Percentiles rank a stretch among this genome's conserved stretches.
These are phyloP conservation scores for Cephalotes varians DNA, from an alignment of 2,888 invertebrate genomes.

Conservation along the genomic window DNA sequence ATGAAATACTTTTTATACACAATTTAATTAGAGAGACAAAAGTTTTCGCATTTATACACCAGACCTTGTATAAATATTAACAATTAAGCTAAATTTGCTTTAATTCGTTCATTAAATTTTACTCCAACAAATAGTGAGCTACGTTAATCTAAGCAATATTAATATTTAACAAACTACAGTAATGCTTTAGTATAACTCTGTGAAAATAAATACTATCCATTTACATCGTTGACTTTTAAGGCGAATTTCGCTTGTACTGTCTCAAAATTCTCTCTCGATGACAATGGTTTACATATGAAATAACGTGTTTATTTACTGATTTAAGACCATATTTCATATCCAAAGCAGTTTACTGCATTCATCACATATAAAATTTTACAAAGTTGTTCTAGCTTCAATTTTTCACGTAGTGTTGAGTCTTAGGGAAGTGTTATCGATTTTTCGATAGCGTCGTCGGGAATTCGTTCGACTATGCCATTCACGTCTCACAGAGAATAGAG, in stretches of 20 bases:
- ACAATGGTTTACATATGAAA: neutral
- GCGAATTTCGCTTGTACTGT: neutral
- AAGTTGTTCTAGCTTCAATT: neutral
- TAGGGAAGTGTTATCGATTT: conserved; percentile 3
- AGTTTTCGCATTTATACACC: neutral
- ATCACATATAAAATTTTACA: neutral
- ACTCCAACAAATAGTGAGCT: neutral
- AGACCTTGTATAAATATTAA: neutral
- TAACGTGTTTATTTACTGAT: neutral
- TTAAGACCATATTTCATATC: neutral
- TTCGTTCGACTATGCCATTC: neutral
- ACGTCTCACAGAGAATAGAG: conserved; percentile 13
- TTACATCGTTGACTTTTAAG: neutral
- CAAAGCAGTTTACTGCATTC: neutral
- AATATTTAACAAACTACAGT: neutral
- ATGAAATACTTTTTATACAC: neutral
- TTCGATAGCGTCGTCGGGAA: conserved; percentile 5
- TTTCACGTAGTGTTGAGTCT: neutral
- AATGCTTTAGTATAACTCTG: neutral
- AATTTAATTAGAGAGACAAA: neutral
- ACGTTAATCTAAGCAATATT: neutral
- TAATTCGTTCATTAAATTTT: neutral
- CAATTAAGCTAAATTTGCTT: neutral
- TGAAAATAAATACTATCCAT: neutral
- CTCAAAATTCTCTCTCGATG: neutral